Base-by-base conservation (phyloP, 2,113 vertebrate species). In the Micronycteris hirsuta region DNA sequence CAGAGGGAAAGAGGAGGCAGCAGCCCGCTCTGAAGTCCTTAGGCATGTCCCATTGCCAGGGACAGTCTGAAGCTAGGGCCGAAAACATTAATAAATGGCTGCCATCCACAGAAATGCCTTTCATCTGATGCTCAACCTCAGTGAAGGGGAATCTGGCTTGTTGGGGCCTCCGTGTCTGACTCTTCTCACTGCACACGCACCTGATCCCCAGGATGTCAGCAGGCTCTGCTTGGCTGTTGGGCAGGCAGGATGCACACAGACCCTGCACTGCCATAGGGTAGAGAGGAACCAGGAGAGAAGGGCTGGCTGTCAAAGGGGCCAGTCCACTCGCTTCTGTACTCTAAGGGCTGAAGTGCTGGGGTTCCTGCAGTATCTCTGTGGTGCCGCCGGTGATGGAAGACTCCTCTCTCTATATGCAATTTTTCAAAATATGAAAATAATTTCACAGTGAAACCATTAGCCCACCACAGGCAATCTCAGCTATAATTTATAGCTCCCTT, bases 371-470 rank as follows among this genome's bases (percentile, higher is more conserved):
- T 28, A 33, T 68, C 49, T 86, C 80, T 45, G 24, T 52, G 26
- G 8, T 36, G 80, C 20, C n/a, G 8, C 49, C 7, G 10, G 47
- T 73, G n/a, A 45, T 47, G 58, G 54, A 58, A 33, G 26, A 56
- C 49, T n/a, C 84, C 43, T 88, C n/a, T 77, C 15, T 22, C 5
- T 56, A 54, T 4, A 28, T 41, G 38, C 38, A 61, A 6, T 52
- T 84, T 84, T 88, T 85, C 68, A 43, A 84, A 63, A 58, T 78
- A 74, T 41, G 68, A 87, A 92, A 93, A 78, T 88, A 92, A 96
- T 70, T 65, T 78, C 78, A 28, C 82, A 83, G 76, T 86, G 77
- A 97, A 92, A 58, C 95, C 41, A 63, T 95, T 89, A 93, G 43
- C 56, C 45, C 45, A 56, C 81, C 20, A 31, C 63, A 92, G 90